These are phyloP conservation scores for Corbicula japonica DNA, from an alignment of 2,888 invertebrate genomes.

Conservation along the genomic window DNA sequence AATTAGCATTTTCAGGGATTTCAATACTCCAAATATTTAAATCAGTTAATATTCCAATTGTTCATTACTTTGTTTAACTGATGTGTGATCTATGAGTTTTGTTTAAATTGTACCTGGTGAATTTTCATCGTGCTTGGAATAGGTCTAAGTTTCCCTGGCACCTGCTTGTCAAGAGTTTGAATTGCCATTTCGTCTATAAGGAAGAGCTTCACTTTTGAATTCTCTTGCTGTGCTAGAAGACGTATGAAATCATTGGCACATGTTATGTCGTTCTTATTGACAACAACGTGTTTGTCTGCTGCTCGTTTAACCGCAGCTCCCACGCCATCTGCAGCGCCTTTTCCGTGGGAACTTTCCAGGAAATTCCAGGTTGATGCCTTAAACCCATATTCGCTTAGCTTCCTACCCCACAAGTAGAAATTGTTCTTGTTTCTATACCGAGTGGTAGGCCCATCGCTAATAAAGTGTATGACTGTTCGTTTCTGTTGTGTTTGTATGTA, in stretches of 20 bases:
- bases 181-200: slow-evolving; percentile 3
- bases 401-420: slow-evolving; percentile 70
- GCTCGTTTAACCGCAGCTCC: slow-evolving; percentile 79
- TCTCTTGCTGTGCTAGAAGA: neutral
- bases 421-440: slow-evolving; percentile 84
- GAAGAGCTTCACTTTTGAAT: slow-evolving; percentile 13
- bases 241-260: slow-evolving; percentile 34
- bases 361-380: slow-evolving; percentile 79
- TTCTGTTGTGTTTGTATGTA: neutral
- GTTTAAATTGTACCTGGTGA: slow-evolving; percentile 10
- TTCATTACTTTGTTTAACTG: too few relatives aligned
- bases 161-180: neutral
- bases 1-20: too few relatives aligned
- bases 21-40: too few relatives aligned
- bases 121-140: slow-evolving; percentile 23
- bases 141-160: slow-evolving; percentile 4
- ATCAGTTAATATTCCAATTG: too few relatives aligned
- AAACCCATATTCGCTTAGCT: slow-evolving; percentile 64
- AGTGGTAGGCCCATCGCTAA: slow-evolving; percentile 84
- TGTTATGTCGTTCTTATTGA: slow-evolving; percentile 39
- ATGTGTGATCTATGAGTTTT: neutral
- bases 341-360: slow-evolving; percentile 83
- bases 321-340: slow-evolving; percentile 82
- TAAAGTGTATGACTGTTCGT: slow-evolving; percentile 54
- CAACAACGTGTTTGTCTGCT: slow-evolving; percentile 68